A percentile compares a stretch with the other conserved stretches of the same genome.
These are phyloP conservation scores for Diabrotica undecimpunctata DNA, from an alignment of 1,140 invertebrate genomes.

Conservation along the genomic window DNA sequence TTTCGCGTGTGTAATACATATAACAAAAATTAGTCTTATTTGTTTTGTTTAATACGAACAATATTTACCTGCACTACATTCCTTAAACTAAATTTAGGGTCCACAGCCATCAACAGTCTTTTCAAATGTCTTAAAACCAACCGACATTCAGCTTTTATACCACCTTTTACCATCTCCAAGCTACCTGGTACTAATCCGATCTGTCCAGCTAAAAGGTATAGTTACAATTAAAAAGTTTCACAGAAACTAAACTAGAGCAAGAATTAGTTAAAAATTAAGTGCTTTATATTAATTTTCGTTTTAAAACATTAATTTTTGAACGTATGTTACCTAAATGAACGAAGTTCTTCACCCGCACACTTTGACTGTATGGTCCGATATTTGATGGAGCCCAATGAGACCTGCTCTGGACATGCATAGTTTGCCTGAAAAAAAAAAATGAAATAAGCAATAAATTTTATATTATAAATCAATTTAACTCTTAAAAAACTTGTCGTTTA, in stretches of 20 bases:
- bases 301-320: no score
- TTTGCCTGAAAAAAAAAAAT: conserved; percentile 51
- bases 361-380: conserved; percentile 94
- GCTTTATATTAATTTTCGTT: no score
- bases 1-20: no score
- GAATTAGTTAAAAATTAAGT: no score
- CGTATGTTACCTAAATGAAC: conserved; percentile 59
- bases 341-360: conserved; percentile 72
- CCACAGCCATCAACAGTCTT: conserved; percentile 75
- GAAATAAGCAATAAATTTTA: no score
- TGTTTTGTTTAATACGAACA: no score
- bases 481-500: no score
- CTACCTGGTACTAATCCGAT: conserved; percentile 85
- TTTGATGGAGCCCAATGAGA: conserved; percentile 96
- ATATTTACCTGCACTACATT: conserved; percentile 67
- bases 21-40: no score
- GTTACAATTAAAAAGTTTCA: no score
- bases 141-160: conserved; percentile 72
- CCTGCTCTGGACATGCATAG: conserved; percentile 90
- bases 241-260: no score
- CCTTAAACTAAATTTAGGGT: conserved; percentile 67
- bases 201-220: conserved; percentile 67
- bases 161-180: conserved; percentile 67
- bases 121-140: conserved; percentile 78
- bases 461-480: no score